Evolutionary conservation across 2,888 invertebrate genomes (phyloP).

Genomic region (Sarcophaga rosellei): DNA sequence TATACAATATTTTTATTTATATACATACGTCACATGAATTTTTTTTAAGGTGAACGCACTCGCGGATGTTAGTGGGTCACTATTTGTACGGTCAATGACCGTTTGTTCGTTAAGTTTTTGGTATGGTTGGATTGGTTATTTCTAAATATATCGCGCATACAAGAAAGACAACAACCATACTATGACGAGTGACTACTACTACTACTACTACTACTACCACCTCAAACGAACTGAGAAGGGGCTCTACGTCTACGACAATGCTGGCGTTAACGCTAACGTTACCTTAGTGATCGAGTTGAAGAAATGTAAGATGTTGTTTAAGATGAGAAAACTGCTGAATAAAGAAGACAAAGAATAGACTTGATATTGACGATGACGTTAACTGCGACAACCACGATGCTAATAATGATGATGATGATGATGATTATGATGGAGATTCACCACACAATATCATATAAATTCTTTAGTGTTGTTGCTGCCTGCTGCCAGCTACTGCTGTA

Average conservation of each 20-base stretch:
- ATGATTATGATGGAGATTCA: constrained; percentile 52
- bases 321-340: constrained; percentile 45
- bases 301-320: constrained; percentile 27
- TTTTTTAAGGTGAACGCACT: constrained; percentile 80
- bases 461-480: constrained; percentile 41
- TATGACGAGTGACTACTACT: neutral
- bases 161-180: constrained; percentile 30
- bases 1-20: constrained; percentile 71
- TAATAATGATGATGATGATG: constrained; percentile 48
- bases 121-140: constrained; percentile 73
- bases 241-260: constrained; percentile 19
- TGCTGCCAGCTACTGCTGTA: constrained; percentile 26
- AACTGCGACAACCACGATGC: constrained; percentile 31
- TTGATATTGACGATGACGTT: constrained; percentile 66
- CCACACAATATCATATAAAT: constrained; percentile 58
- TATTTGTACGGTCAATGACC: constrained; percentile 82
- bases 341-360: constrained; percentile 68
- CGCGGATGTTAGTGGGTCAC: constrained; percentile 82
- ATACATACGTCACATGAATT: constrained; percentile 80
- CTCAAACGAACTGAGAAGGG: constrained; percentile 10
- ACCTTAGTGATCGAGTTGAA: constrained; percentile 11
- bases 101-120: constrained; percentile 75
- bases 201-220: neutral
- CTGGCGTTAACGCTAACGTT: neutral
- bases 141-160: constrained; percentile 56